phyloP scores from a whole-genome alignment of 1,140 invertebrate species.

The Cydia amplana region DNA sequence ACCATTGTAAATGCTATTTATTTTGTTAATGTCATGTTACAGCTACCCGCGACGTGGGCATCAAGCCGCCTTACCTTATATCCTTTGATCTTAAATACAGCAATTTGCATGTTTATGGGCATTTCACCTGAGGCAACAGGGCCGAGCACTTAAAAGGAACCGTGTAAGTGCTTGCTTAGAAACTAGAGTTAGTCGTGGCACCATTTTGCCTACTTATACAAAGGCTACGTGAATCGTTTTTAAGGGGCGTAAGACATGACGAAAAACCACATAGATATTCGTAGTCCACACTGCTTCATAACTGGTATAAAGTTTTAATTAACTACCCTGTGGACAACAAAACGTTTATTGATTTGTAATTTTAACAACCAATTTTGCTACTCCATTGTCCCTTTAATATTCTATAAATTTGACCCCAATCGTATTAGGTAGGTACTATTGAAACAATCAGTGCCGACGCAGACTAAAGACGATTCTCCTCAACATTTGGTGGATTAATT shows the following conservation, averaged over 20 bases:
- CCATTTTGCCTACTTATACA: neutral
- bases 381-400: neutral
- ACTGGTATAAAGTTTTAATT: neutral
- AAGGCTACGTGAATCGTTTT: neutral
- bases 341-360: too few relatives aligned
- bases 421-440: neutral
- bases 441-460: neutral
- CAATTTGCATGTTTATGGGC: slow-evolving; percentile 29
- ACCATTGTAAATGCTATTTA: neutral
- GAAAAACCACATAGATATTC: neutral
- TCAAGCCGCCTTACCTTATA: neutral
- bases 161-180: neutral
- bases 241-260: neutral
- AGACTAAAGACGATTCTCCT: too few relatives aligned
- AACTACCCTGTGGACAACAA: neutral
- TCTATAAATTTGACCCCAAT: neutral
- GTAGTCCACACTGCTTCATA: neutral
- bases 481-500: too few relatives aligned
- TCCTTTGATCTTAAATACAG: slow-evolving; percentile 31
- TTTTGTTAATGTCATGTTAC: neutral
- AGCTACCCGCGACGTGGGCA: neutral
- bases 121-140: neutral
- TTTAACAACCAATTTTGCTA: neutral
- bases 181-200: neutral
- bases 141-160: neutral